A percentile compares a stretch with the other conserved stretches of the same genome.
Evolutionary conservation across 2,113 vertebrate genomes (phyloP).

Genomic region (Salvelinus namaycush): DNA sequence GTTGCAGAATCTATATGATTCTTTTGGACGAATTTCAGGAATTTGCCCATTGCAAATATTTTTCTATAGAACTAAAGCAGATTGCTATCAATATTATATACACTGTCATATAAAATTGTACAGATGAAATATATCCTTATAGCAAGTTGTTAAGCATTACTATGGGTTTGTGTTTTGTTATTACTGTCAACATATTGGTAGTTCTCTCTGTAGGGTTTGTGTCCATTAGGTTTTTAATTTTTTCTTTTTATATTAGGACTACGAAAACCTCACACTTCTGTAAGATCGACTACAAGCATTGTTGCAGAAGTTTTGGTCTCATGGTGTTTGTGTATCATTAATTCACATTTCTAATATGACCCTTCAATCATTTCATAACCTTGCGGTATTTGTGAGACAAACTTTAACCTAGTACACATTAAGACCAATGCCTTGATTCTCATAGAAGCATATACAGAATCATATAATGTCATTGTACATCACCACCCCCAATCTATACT

Average conservation of each 20-base stretch:
- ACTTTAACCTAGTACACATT: neutral
- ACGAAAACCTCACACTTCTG: constrained; percentile 18
- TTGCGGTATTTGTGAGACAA: neutral
- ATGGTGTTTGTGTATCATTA: constrained; percentile 1
- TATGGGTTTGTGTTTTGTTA: constrained; percentile 35
- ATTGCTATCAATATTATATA: constrained; percentile 53
- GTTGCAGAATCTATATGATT: constrained; percentile 35
- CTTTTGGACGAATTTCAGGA: constrained; percentile 49
- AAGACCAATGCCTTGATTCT: constrained; percentile 11
- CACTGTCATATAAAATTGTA: constrained; percentile 51
- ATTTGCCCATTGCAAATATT: constrained; percentile 60
- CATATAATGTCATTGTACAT: neutral
- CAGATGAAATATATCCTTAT: constrained; percentile 42
- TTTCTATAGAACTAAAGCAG: constrained; percentile 58
- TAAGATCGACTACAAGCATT: neutral
- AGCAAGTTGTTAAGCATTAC: constrained; percentile 33
- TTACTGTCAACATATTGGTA: constrained; percentile 39
- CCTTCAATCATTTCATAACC: neutral
- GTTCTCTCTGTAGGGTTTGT: constrained; percentile 31
- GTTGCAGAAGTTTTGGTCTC: constrained; percentile 5
- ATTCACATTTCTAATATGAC: constrained; percentile 2
- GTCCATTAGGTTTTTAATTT: constrained; percentile 1
- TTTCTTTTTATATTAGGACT: constrained; percentile 14
- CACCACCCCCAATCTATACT: neutral
- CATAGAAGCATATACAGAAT: neutral